Conservation (phyloP, 2,888 invertebrate genomes). For the Volucella inflata region DNA sequence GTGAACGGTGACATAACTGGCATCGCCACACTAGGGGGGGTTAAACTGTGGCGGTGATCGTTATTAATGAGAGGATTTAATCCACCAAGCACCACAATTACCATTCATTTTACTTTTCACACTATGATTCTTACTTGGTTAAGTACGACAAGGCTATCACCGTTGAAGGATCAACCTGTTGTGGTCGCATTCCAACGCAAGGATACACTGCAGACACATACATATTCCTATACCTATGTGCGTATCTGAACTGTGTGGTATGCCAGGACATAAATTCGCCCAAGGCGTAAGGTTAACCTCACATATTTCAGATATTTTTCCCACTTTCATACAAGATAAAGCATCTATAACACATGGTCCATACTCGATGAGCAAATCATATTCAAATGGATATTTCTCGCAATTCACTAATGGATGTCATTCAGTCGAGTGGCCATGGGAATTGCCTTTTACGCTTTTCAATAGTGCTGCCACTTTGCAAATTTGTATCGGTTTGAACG, state of each 20-base stretch:
- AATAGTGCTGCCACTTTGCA: too few relatives aligned
- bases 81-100: slow-evolving; percentile 71
- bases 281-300: slow-evolving; percentile 8
- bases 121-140: slow-evolving; percentile 55
- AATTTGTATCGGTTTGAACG: too few relatives aligned
- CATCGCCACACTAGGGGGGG: slow-evolving; percentile 10
- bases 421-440: slow-evolving; percentile 19
- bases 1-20: too few relatives aligned
- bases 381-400: slow-evolving; percentile 69
- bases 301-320: slow-evolving; percentile 36
- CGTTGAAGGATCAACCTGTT: slow-evolving; percentile 66
- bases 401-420: slow-evolving; percentile 68
- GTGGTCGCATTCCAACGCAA: slow-evolving; percentile 32
- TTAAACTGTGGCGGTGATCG: slow-evolving; percentile 41
- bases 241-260: slow-evolving; percentile 37
- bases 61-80: slow-evolving; percentile 73
- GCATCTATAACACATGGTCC: slow-evolving; percentile 54
- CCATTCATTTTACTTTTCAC: slow-evolving; percentile 72
- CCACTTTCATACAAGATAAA: slow-evolving; percentile 47
- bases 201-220: neutral
- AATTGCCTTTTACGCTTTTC: slow-evolving; percentile 4
- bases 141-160: slow-evolving; percentile 62
- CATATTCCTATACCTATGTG: neutral
- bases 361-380: slow-evolving; percentile 54
- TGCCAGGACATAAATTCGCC: slow-evolving; percentile 28